Percentiles rank a stretch among this genome's conserved stretches.
Evolutionary conservation across 2,113 vertebrate genomes (phyloP).

Genomic region (Cynocephalus volans): DNA sequence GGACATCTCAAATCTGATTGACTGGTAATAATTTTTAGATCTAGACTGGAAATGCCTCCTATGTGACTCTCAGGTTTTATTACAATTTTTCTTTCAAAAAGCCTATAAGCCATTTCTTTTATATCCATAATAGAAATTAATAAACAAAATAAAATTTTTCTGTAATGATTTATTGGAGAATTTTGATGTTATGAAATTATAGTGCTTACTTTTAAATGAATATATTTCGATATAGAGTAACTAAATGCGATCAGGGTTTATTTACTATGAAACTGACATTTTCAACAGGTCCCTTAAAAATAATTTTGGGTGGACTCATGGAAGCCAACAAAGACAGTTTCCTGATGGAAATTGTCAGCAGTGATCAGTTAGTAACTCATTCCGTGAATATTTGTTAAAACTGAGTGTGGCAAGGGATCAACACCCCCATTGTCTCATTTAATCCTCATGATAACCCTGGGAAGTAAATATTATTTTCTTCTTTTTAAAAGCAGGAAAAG

Average conservation of each 20-base stretch:
- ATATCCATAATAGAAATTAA: slow-evolving; percentile 13
- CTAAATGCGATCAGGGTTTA: background rate
- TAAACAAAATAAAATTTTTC: slow-evolving; percentile 21
- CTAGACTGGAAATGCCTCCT: background rate
- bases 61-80: background rate
- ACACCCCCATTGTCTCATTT: background rate
- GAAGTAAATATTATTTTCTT: slow-evolving; percentile 14
- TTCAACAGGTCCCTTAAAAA: background rate
- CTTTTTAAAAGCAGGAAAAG: slow-evolving; percentile 18
- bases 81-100: slow-evolving; percentile 3
- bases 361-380: background rate
- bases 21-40: slow-evolving; percentile 31
- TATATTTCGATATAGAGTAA: slow-evolving; percentile 46
- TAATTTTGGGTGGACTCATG: background rate
- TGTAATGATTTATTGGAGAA: background rate
- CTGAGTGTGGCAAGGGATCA: background rate
- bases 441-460: background rate
- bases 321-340: background rate
- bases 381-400: background rate
- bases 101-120: background rate
- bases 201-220: background rate
- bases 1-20: background rate
- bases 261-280: background rate
- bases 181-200: slow-evolving; percentile 32
- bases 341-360: background rate